These are phyloP conservation scores for Drosophila rufa DNA, from an alignment of 1,140 invertebrate species.

Conservation along the genomic window DNA sequence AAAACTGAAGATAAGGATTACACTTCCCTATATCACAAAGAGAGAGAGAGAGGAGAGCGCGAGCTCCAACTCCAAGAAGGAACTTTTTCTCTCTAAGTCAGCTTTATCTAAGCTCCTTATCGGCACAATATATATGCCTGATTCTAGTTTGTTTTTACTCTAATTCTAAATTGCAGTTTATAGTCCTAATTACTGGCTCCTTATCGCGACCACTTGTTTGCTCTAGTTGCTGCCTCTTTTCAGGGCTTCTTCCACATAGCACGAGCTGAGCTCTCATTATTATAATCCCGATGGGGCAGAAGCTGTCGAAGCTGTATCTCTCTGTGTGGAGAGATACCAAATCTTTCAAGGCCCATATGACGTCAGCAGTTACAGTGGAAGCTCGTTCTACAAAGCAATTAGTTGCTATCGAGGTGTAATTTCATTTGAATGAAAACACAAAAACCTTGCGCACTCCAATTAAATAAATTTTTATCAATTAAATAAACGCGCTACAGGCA, in stretches of 20 bases:
- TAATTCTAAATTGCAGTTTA: constrained; percentile 66
- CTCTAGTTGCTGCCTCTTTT: constrained; percentile 28
- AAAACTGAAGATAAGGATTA: constrained; percentile 3
- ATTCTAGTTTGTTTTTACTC: constrained; percentile 36
- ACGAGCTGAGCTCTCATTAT: constrained; percentile 1
- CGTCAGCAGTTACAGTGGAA: constrained; percentile 26
- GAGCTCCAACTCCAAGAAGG: constrained; percentile 13
- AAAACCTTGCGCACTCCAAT: constrained; percentile 34
- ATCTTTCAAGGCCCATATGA: constrained; percentile 35
- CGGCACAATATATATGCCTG: constrained; percentile 16
- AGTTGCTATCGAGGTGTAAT: constrained; percentile 22
- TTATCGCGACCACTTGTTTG: constrained; percentile 44
- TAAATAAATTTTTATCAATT: constrained; percentile 62
- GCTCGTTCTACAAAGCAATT: constrained; percentile 14
- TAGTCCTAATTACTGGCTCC: constrained; percentile 38
- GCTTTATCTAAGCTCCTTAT: constrained; percentile 31
- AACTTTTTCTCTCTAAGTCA: background rate
- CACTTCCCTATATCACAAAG: background rate
- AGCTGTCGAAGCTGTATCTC: constrained; percentile 44
- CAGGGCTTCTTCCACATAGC: background rate
- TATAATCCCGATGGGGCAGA: constrained; percentile 23
- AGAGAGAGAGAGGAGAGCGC: background rate
- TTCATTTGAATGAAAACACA: constrained; percentile 20
- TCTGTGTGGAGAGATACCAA: constrained; percentile 8
- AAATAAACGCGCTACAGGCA: constrained; percentile 63